Evolutionary conservation across 2,113 vertebrate genomes (phyloP).

Genomic region (Eptatretus burgeri): DNA sequence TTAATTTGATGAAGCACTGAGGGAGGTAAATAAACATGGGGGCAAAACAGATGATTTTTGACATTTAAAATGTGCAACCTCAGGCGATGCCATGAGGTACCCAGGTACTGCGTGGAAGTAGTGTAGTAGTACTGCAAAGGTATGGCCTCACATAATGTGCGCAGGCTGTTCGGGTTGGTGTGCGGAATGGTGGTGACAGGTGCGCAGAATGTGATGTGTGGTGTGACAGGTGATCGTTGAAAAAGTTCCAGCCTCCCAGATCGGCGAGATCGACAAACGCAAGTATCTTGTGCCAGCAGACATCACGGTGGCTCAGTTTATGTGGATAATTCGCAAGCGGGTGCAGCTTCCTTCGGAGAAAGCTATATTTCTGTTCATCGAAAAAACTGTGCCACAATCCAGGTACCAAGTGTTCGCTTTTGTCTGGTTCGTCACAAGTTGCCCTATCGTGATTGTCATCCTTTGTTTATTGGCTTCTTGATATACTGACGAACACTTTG

Average conservation of each 20-base stretch:
- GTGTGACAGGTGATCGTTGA: slow-evolving; percentile 64
- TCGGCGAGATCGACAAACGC: slow-evolving; percentile 90
- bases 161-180: background rate
- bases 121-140: background rate
- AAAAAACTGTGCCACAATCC: slow-evolving; percentile 96
- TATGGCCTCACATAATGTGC: background rate
- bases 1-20: too few species aligned
- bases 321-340: slow-evolving; percentile 99
- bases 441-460: background rate
- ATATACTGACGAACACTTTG: background rate
- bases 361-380: slow-evolving; percentile 94
- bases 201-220: too few species aligned
- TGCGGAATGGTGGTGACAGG: background rate
- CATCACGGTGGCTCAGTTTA: slow-evolving; percentile 96
- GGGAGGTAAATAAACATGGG: too few species aligned
- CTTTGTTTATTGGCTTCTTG: background rate
- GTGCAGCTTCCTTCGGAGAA: slow-evolving; percentile 96
- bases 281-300: slow-evolving; percentile 95
- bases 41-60: background rate
- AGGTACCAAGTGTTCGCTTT: slow-evolving; percentile 26
- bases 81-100: background rate
- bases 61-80: background rate
- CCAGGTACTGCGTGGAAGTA: background rate
- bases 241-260: slow-evolving; percentile 91
- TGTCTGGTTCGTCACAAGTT: background rate